Conservation (phyloP, 2,797 vertebrate genomes). For the Sebastes hubbsi region DNA sequence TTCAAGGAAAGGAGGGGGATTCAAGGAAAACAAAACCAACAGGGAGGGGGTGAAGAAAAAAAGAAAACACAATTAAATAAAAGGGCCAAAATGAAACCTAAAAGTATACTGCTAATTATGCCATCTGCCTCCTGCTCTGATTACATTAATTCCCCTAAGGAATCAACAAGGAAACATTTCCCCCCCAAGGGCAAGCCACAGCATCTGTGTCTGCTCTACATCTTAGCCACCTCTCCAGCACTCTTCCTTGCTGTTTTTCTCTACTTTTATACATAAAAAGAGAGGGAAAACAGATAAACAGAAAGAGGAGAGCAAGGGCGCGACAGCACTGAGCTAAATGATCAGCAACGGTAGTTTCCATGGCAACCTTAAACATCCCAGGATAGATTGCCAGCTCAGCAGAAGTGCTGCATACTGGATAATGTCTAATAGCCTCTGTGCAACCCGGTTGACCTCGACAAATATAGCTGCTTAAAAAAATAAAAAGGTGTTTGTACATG, state of each 20-base stretch:
- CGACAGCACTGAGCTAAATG: conserved; percentile 24
- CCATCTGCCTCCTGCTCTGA: conserved; percentile 20
- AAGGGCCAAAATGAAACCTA: background rate
- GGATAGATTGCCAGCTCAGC: conserved; percentile 58
- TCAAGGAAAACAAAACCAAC: conserved; percentile 27
- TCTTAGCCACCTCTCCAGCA: background rate
- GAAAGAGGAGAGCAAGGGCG: conserved; percentile 31
- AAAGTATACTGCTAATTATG: conserved; percentile 8
- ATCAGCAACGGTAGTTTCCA: conserved; percentile 71
- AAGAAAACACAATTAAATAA: background rate
- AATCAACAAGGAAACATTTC: conserved; percentile 6
- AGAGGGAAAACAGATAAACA: background rate
- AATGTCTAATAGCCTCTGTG: background rate
- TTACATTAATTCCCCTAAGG: conserved; percentile 18
- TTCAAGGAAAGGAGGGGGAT: background rate
- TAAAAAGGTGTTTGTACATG: background rate
- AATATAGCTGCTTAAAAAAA: background rate
- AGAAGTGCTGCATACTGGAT: conserved; percentile 40
- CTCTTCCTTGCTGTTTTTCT: background rate
- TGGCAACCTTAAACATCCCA: conserved; percentile 72
- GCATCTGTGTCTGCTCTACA: conserved; percentile 37
- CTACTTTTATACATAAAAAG: conserved; percentile 12
- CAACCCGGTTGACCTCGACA: conserved; percentile 18
- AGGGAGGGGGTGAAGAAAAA: conserved; percentile 11
- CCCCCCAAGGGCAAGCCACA: background rate